Base-by-base conservation (phyloP, 2,797 vertebrate species). In the Borostomias antarcticus region DNA sequence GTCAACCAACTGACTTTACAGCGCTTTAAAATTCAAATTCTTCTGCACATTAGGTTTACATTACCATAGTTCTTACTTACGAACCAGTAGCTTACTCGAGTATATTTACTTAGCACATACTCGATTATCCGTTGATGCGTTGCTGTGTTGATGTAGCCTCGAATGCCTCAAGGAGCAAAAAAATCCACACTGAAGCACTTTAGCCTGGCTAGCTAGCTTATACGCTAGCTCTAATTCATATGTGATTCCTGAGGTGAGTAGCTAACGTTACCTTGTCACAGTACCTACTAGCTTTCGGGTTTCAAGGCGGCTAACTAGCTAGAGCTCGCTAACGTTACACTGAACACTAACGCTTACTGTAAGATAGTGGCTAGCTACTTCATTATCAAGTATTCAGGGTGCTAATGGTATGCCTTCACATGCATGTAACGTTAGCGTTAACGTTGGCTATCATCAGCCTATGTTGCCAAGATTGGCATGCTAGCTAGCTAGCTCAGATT, bases 121-220 rank as follows among this genome's bases (percentile, higher is more conserved):
- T 82, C 85, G 82, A 82, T 75, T 81, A 59, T 76, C 64, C 76
- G 86, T 86, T 80, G 87, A 77, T 87, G 86, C 86, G 87, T 83
- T 83, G 90, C 92, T 93, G 91, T 86, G 88, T 90, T 92, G 91
- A 92, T 90, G 93, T 93, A 93, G 93, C 94, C 92, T 94, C 94
- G 92, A 94, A 96, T 97, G 96, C 95, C 96, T 96, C 94, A 94
- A 94, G 88, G 92, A 93, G 91, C 91, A 91, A 93, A 92, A 91
- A 95, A 91, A 92, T 93, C 94, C 95, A 96, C 96, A 98, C 97
- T 96, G 93, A 95, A 97, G 97, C 97, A 99, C 96, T 99, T 99
- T 98, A 35, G 91, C 92, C 82, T 73, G 84, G 88, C 88, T 88
- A 89, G 89, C 81, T 81, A 85, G 79, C 82, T 80, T 82, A 77